Evolutionary conservation across 2,797 vertebrate genomes (phyloP).

Genomic region (Luscinia megarhynchos): DNA sequence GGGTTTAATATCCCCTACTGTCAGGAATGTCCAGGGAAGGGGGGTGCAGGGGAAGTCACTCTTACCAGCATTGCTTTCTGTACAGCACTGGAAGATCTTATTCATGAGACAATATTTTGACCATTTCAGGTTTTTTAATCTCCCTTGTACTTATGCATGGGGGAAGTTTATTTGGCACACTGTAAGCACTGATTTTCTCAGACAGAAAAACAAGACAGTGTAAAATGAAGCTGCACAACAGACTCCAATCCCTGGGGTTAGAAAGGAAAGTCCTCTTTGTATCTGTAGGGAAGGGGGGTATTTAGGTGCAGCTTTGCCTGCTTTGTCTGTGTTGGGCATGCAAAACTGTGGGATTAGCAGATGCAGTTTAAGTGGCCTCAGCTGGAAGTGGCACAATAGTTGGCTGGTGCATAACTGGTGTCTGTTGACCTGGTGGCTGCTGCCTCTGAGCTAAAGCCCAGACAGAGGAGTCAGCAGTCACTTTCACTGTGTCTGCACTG

Average conservation of each 20-base stretch:
- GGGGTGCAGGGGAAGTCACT: background rate
- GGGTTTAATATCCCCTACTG: constrained; percentile 31
- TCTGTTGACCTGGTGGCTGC: constrained; percentile 29
- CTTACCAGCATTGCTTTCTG: background rate
- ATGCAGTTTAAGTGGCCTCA: constrained; percentile 30
- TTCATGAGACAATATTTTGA: background rate
- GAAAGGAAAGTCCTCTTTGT: constrained; percentile 24
- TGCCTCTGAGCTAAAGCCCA: constrained; percentile 60
- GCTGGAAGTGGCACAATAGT: constrained; percentile 35
- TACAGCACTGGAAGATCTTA: background rate
- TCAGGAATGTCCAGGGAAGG: background rate
- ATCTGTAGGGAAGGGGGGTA: background rate
- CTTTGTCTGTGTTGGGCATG: background rate
- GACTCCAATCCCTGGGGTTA: constrained; percentile 39
- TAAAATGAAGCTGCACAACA: background rate
- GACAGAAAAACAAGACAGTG: background rate
- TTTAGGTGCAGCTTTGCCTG: constrained; percentile 25
- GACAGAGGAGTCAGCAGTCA: constrained; percentile 70
- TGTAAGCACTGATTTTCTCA: constrained; percentile 10
- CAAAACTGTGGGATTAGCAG: constrained; percentile 16
- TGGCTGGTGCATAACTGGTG: constrained; percentile 49
- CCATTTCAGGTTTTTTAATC: background rate
- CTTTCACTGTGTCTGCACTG: constrained; percentile 42
- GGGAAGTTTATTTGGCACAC: background rate
- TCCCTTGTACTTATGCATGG: background rate